Conservation (phyloP, 2,888 invertebrate species). For the Drosophila hamatofila region DNA sequence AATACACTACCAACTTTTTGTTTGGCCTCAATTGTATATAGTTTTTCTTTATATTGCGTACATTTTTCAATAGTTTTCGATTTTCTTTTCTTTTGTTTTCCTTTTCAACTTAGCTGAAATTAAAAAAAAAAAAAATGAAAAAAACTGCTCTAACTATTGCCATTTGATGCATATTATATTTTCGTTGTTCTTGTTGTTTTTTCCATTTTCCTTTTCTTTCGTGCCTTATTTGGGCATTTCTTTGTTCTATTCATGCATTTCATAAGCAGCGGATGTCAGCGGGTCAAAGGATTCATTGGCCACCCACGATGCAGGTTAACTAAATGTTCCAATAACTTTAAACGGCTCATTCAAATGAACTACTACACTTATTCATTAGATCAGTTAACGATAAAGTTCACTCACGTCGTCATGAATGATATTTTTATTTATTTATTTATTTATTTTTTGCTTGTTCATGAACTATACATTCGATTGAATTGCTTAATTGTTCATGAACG, state of each 20-base stretch:
- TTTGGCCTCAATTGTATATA: slow-evolving; percentile 18
- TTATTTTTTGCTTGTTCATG: slow-evolving; percentile 4
- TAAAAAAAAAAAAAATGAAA: background rate
- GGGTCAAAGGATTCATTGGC: slow-evolving; percentile 92
- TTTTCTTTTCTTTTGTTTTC: slow-evolving; percentile 11
- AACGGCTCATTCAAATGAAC: background rate
- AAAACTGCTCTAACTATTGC: slow-evolving; percentile 26
- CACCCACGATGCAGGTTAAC: slow-evolving; percentile 92
- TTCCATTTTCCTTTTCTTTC: slow-evolving; percentile 31
- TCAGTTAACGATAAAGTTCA: background rate
- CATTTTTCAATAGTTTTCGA: slow-evolving; percentile 1
- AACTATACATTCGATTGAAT: background rate
- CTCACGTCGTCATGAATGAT: slow-evolving; percentile 5
- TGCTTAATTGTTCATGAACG: slow-evolving; percentile 3
- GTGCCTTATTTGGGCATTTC: slow-evolving; percentile 30
- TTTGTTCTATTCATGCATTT: slow-evolving; percentile 77
- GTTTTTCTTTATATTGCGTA: slow-evolving; percentile 5
- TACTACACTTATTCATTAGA: background rate
- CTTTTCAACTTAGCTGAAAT: slow-evolving; percentile 41
- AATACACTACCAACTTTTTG: slow-evolving; percentile 7
- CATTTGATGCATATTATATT: slow-evolving; percentile 51
- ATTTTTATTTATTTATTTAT: too few species aligned
- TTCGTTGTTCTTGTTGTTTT: slow-evolving; percentile 55
- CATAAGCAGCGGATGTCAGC: slow-evolving; percentile 90
- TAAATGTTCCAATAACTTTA: slow-evolving; percentile 58